Conservation (phyloP, 1,140 invertebrate genomes). For the Mylabris phalerata region DNA sequence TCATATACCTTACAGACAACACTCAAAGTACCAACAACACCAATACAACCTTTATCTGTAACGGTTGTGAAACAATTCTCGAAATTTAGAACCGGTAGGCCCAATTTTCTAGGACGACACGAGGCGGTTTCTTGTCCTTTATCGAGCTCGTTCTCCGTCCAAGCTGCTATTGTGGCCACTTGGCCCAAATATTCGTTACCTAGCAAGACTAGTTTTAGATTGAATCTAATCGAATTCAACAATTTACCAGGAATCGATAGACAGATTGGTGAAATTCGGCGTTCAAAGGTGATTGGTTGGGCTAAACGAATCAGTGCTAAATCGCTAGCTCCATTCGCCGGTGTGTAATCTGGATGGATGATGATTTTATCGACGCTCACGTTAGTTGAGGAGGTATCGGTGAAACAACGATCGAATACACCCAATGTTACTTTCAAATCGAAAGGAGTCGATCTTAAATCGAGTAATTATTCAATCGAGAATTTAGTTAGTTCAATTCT, state of each 20-base stretch:
- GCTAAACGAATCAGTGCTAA: constrained; percentile 52
- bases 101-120: constrained; percentile 46
- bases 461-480: constrained; percentile 7
- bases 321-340: constrained; percentile 48
- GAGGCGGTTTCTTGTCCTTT: constrained; percentile 18
- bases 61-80: constrained; percentile 42
- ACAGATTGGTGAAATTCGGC: constrained; percentile 52
- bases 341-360: constrained; percentile 48
- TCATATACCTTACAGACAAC: constrained; percentile 45
- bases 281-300: constrained; percentile 46
- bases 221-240: neutral
- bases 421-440: constrained; percentile 49
- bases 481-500: constrained; percentile 9
- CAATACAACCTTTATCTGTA: constrained; percentile 47
- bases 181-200: constrained; percentile 48
- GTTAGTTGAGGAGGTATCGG: constrained; percentile 45
- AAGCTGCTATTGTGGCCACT: constrained; percentile 51
- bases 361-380: constrained; percentile 44
- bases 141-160: constrained; percentile 40
- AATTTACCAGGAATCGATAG: constrained; percentile 47
- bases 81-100: constrained; percentile 44
- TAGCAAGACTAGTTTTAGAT: constrained; percentile 13
- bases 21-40: constrained; percentile 43
- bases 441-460: constrained; percentile 37
- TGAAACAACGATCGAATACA: constrained; percentile 46